Evolutionary conservation across 2,113 vertebrate species (phyloP).

Genomic region (Miniopterus natalensis): DNA sequence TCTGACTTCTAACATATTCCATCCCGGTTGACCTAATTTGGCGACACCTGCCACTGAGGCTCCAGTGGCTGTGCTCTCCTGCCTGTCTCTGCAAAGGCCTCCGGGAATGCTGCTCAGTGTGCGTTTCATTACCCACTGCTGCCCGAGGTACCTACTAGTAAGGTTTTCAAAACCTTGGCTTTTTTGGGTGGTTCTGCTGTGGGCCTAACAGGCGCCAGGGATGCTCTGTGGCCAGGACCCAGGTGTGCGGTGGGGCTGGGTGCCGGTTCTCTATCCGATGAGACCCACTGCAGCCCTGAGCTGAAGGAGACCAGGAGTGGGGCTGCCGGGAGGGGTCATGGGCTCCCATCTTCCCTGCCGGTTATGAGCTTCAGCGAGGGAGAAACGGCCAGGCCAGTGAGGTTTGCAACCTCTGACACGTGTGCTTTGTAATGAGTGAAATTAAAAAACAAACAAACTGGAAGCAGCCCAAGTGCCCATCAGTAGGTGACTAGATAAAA

Average conservation of each 20-base stretch:
- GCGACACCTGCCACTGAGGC: not conserved
- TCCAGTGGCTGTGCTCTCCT: accelerated
- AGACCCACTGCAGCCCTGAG: not conserved
- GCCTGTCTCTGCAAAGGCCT: not conserved
- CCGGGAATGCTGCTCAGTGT: not conserved
- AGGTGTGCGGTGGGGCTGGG: not conserved
- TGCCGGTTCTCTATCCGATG: not conserved
- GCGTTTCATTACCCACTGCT: not conserved
- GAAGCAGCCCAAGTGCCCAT: too few species aligned
- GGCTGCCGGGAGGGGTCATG: accelerated
- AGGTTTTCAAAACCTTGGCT: not conserved
- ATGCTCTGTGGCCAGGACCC: not conserved
- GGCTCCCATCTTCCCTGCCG: not conserved
- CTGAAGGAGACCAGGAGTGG: too few species aligned
- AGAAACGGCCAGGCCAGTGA: not conserved
- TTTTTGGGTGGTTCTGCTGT: not conserved
- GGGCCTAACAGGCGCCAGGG: not conserved
- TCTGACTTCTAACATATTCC: not conserved
- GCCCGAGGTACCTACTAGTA: too few species aligned
- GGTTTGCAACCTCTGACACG: not conserved
- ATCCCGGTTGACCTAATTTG: not conserved
- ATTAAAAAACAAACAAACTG: not conserved
- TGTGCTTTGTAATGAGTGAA: not conserved
- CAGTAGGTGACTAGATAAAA: too few species aligned
- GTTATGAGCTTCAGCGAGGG: not conserved